Conservation (phyloP, 1,140 invertebrate genomes). For the Arion vulgaris region DNA sequence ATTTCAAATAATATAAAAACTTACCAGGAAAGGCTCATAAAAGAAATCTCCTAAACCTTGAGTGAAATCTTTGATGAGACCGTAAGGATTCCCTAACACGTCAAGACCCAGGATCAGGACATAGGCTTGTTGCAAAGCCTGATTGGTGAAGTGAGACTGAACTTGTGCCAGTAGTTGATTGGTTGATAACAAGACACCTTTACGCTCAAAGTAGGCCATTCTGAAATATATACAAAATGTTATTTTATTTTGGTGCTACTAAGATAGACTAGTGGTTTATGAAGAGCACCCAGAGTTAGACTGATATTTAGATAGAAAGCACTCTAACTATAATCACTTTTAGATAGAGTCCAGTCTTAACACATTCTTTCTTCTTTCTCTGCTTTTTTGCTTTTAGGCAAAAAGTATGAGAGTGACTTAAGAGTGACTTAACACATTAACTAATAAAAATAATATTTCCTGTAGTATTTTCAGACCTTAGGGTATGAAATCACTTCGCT, state of each 20-base stretch:
- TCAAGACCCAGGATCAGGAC: conserved; percentile 74
- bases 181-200: conserved; percentile 60
- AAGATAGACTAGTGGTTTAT: too few species aligned
- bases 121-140: conserved; percentile 73
- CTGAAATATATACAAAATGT: conserved; percentile 46
- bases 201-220: conserved; percentile 69
- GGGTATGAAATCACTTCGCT: too few species aligned
- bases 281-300: too few species aligned
- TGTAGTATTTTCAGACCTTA: too few species aligned
- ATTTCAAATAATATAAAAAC: background rate
- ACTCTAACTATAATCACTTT: too few species aligned
- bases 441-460: too few species aligned
- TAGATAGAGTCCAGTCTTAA: too few species aligned
- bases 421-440: too few species aligned
- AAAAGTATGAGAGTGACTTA: too few species aligned
- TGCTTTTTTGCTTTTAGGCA: too few species aligned
- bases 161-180: conserved; percentile 62
- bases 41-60: conserved; percentile 73
- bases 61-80: conserved; percentile 72
- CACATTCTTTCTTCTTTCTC: too few species aligned
- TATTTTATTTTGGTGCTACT: background rate
- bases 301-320: too few species aligned
- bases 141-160: conserved; percentile 69
- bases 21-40: conserved; percentile 73
- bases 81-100: conserved; percentile 74